Conservation (phyloP, 2,113 vertebrate genomes). For the Talpa occidentalis region DNA sequence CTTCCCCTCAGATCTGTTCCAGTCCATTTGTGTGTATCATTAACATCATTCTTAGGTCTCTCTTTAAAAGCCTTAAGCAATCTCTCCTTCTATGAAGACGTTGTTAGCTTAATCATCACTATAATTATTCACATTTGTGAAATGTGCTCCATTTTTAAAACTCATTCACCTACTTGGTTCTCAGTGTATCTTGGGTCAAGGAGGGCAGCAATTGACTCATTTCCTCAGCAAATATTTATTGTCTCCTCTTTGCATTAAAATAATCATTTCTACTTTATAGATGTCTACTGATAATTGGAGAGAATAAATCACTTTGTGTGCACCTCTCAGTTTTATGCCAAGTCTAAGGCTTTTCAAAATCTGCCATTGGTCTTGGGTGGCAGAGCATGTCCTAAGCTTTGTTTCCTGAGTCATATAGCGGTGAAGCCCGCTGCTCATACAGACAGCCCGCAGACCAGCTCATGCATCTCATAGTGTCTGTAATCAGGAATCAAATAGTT, state of each 20-base stretch:
- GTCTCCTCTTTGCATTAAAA: background rate
- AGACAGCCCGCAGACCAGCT: background rate
- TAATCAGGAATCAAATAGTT: conserved; percentile 52
- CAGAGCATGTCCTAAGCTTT: background rate
- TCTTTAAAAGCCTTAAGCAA: background rate
- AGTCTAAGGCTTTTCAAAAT: background rate
- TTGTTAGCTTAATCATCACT: background rate
- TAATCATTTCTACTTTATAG: background rate
- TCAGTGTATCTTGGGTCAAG: background rate
- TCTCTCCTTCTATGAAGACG: background rate
- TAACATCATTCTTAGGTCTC: background rate
- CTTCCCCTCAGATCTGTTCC: background rate
- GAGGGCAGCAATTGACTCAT: background rate
- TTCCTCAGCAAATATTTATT: conserved; percentile 26
- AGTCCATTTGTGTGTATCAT: background rate
- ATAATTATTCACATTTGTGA: background rate
- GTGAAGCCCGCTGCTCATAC: background rate
- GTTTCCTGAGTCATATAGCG: background rate
- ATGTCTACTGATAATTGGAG: background rate
- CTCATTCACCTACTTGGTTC: background rate
- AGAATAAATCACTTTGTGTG: background rate
- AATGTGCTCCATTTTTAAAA: background rate
- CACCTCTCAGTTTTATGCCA: background rate
- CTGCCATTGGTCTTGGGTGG: background rate
- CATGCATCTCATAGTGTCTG: background rate